phyloP scores from a whole-genome alignment of 2,113 vertebrate species.

The Cnemophilus loriae region DNA sequence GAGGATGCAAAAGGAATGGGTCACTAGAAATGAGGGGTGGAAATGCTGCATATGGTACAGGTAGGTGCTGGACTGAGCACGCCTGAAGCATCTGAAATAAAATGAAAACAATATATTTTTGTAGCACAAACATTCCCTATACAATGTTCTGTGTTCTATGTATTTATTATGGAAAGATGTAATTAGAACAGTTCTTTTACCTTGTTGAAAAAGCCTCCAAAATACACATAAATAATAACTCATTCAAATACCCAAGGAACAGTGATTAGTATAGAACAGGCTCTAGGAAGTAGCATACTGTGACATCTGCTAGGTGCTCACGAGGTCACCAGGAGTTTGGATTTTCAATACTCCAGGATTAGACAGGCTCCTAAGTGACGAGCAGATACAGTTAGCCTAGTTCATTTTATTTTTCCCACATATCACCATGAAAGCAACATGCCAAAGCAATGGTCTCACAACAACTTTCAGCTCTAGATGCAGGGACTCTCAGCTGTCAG shows the following conservation, averaged over 20 bases:
- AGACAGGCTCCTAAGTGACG: neutral
- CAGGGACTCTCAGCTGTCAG: neutral
- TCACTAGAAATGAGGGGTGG: slow-evolving; percentile 93
- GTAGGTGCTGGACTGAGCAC: slow-evolving; percentile 95
- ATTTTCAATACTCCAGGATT: neutral
- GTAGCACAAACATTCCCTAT: neutral
- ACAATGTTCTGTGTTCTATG: neutral
- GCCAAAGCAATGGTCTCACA: neutral
- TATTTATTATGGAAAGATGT: neutral
- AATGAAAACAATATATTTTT: neutral
- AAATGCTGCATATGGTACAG: slow-evolving; percentile 92
- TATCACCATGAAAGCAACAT: neutral
- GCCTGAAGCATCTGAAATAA: slow-evolving; percentile 90
- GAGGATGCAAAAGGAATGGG: slow-evolving; percentile 91
- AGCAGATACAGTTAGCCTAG: neutral
- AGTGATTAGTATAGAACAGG: neutral
- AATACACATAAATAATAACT: neutral
- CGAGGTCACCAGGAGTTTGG: neutral
- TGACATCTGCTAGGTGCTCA: neutral
- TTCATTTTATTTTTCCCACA: neutral
- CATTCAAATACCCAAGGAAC: neutral
- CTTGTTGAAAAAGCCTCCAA: neutral
- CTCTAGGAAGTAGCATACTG: neutral
- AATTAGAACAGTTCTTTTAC: neutral
- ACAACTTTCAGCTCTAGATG: neutral